Conservation (phyloP, 1,140 invertebrate species). For the Muscidifurax raptorellus region DNA sequence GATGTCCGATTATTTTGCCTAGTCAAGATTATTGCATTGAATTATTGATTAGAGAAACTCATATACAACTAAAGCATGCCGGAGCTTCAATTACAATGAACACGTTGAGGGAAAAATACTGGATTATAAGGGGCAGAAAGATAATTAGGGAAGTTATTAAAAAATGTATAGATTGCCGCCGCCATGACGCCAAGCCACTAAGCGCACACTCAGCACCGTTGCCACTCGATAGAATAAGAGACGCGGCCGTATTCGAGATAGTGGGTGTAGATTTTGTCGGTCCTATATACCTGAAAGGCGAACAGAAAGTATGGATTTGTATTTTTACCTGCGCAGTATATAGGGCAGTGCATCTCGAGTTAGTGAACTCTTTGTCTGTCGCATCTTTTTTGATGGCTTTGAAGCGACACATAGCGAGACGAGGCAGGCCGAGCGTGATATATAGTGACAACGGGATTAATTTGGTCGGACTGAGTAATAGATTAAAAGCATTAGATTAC, state of each 20-base stretch:
- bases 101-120: background rate
- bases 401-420: conserved; percentile 51
- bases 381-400: conserved; percentile 54
- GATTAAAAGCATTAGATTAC: background rate
- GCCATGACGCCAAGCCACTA: conserved; percentile 3
- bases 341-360: conserved; percentile 59
- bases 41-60: background rate
- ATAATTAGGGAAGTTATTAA: background rate
- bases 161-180: background rate
- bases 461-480: conserved; percentile 61
- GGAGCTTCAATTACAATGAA: background rate
- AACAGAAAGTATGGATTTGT: conserved; percentile 16
- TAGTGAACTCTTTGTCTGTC: conserved; percentile 57
- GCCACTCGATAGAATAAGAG: conserved; percentile 51
- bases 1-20: background rate
- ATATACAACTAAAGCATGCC: background rate
- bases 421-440: conserved; percentile 59
- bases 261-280: conserved; percentile 16
- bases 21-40: background rate
- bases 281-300: background rate
- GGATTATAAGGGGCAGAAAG: background rate
- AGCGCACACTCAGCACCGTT: conserved; percentile 51
- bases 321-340: background rate
- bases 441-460: conserved; percentile 69
- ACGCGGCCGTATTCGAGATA: conserved; percentile 17